Evolutionary conservation across 2,888 invertebrate genomes (phyloP).

Genomic region (Crematogaster levior): DNA sequence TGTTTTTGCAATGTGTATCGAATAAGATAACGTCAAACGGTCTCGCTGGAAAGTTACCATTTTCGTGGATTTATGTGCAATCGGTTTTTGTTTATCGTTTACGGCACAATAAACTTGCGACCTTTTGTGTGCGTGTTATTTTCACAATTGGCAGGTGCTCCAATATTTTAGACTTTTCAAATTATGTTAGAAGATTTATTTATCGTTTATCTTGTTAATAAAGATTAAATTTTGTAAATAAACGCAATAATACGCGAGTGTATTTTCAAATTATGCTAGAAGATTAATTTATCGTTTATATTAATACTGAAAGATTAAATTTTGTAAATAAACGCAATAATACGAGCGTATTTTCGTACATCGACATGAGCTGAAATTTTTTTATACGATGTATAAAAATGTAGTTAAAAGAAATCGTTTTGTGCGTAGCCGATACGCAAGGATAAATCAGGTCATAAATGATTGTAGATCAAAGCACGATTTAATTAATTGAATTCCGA

Average conservation of each 20-base stretch:
- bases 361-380: not conserved
- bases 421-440: not conserved
- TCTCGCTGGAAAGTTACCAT: not conserved
- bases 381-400: constrained; percentile 3
- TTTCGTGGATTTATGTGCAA: not conserved
- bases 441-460: constrained; percentile 60
- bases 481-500: constrained; percentile 66
- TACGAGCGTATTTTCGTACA: not conserved
- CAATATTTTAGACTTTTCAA: not conserved
- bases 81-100: not conserved
- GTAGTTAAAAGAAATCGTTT: constrained; percentile 29
- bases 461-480: constrained; percentile 52
- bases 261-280: not conserved
- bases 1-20: constrained; percentile 38
- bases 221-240: not conserved
- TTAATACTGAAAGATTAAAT: not conserved
- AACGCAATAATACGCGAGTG: not conserved
- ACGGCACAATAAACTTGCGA: not conserved
- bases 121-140: not conserved
- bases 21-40: constrained; percentile 13
- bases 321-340: not conserved
- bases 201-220: not conserved
- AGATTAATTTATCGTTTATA: not conserved
- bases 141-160: not conserved
- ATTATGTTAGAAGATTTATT: not conserved